These are phyloP conservation scores for Antedon bifida DNA, from an alignment of 35 echinoderm and acorn worm species.

Conservation along the genomic window DNA sequence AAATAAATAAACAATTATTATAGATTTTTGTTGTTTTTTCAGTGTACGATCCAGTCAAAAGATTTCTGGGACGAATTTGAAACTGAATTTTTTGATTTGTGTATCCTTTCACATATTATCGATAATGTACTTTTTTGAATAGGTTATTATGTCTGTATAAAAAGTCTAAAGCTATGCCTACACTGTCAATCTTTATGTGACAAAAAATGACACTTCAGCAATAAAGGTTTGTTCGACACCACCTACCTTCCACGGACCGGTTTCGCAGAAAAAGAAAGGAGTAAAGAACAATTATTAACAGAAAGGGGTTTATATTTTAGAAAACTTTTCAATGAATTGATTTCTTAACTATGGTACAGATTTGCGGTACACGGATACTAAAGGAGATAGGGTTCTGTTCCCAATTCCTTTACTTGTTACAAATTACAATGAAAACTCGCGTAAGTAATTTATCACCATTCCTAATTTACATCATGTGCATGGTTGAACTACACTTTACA, in stretches of 20 bases:
- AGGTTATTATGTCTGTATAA: too few relatives aligned
- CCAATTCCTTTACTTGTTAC: slow-evolving; percentile 39
- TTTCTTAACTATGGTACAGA: slow-evolving; percentile 17
- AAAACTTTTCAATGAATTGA: neutral
- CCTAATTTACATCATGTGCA: slow-evolving; percentile 20
- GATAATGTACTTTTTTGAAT: too few relatives aligned
- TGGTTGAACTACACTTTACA: neutral
- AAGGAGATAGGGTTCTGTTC: neutral
- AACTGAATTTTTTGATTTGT: slow-evolving; percentile 63
- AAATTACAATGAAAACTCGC: neutral
- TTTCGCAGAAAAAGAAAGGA: too few relatives aligned
- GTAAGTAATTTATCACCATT: slow-evolving; percentile 7
- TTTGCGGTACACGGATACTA: slow-evolving; percentile 22
- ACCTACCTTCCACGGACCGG: too few relatives aligned
- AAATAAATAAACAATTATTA: too few relatives aligned
- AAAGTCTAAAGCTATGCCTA: too few relatives aligned
- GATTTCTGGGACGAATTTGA: slow-evolving; percentile 74
- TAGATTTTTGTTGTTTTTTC: slow-evolving; percentile 16
- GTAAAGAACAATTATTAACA: too few relatives aligned
- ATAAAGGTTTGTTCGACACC: too few relatives aligned
- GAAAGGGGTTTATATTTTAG: too few relatives aligned
- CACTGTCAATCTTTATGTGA: too few relatives aligned
- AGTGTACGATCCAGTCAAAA: slow-evolving; percentile 55
- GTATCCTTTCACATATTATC: slow-evolving; percentile 60
- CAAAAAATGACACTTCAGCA: too few relatives aligned